Percentiles rank a stretch among this genome's conserved stretches.
These are phyloP conservation scores for Catharus fuscescens DNA, from an alignment of 2,113 vertebrate species.

Conservation along the genomic window DNA sequence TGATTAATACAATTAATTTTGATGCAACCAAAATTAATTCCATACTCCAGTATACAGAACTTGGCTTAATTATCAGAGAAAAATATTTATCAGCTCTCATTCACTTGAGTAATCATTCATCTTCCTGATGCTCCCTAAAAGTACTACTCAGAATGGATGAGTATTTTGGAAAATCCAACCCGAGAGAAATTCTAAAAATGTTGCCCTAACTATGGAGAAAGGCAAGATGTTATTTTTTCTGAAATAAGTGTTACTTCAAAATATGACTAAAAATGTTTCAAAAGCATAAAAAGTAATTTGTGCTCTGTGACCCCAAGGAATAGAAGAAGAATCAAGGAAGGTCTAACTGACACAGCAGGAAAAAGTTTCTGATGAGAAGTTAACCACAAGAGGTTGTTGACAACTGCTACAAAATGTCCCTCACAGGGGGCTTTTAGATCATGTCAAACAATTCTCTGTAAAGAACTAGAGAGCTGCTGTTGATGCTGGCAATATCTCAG, in stretches of 20 bases:
- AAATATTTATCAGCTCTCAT: not conserved
- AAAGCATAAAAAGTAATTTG: not conserved
- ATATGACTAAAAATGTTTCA: not conserved
- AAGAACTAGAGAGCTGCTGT: not conserved
- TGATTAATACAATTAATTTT: rapidly evolving
- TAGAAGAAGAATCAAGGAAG: not conserved
- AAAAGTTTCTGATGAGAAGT: not conserved
- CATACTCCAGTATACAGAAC: not conserved
- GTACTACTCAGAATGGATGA: rapidly evolving
- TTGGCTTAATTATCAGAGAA: not conserved
- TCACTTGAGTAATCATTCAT: not conserved
- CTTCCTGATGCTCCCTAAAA: not conserved
- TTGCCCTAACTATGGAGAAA: not conserved
- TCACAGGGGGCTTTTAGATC: not conserved
- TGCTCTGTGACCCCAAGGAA: not conserved
- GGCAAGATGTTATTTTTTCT: not conserved
- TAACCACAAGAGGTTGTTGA: not conserved
- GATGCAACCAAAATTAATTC: not conserved
- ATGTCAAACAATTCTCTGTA: not conserved
- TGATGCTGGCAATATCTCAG: not conserved
- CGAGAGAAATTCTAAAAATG: not conserved
- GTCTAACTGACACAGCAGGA: not conserved
- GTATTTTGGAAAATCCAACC: not conserved
- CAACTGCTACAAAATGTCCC: not conserved
- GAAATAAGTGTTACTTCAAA: not conserved